Conservation (phyloP, 2,113 vertebrate genomes). For the Seriola rivoliana region DNA sequence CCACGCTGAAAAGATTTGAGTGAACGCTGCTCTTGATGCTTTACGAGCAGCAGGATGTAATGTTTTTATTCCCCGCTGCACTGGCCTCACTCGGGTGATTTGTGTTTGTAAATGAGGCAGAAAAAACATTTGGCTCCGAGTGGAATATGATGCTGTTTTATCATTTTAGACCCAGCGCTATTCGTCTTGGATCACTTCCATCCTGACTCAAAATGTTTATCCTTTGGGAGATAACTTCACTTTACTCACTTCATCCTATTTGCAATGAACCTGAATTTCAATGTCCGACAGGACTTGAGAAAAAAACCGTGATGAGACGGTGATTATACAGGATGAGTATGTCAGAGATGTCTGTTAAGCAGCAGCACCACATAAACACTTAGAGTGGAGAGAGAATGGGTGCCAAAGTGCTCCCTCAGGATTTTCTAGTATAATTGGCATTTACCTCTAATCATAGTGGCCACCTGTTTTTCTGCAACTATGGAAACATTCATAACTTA, state of each 20-base stretch:
- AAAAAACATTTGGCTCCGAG: constrained; percentile 32
- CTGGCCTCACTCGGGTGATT: constrained; percentile 47
- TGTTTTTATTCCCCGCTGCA: constrained; percentile 29
- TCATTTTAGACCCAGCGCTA: constrained; percentile 20
- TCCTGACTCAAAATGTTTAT: constrained; percentile 25
- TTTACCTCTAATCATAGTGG: constrained; percentile 79
- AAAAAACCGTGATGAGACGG: constrained; percentile 33
- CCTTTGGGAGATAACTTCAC: constrained; percentile 29
- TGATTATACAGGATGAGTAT: constrained; percentile 45
- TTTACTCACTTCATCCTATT: constrained; percentile 37
- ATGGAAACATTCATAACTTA: constrained; percentile 71
- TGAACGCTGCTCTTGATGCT: neutral
- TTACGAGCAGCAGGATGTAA: constrained; percentile 41
- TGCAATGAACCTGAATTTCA: constrained; percentile 43
- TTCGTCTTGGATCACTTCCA: constrained; percentile 22
- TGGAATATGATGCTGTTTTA: constrained; percentile 9
- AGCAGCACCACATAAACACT: constrained; percentile 29
- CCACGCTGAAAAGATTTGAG: constrained; percentile 24
- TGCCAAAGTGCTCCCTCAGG: constrained; percentile 67
- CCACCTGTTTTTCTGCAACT: constrained; percentile 76
- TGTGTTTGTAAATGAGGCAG: constrained; percentile 53
- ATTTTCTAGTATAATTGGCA: constrained; percentile 71
- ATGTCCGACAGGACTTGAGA: constrained; percentile 23
- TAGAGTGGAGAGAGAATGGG: constrained; percentile 32
- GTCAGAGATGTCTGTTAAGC: constrained; percentile 53